Evolutionary conservation across 2,888 invertebrate genomes (phyloP).

Genomic region (Auanema sp.): DNA sequence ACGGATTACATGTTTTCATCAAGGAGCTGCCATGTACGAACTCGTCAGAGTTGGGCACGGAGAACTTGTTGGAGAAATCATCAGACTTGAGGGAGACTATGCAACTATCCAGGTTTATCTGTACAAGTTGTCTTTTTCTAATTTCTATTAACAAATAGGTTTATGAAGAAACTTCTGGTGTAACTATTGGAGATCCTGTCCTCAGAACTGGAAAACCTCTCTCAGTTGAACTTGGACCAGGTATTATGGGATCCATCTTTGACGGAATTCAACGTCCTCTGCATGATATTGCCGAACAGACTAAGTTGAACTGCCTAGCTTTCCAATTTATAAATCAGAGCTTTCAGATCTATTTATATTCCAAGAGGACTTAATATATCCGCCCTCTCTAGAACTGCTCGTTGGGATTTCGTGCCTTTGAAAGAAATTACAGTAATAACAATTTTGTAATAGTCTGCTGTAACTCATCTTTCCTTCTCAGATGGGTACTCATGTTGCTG

Average conservation of each 20-base stretch:
- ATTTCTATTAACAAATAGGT: slow-evolving; percentile 64
- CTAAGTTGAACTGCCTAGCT: slow-evolving; percentile 71
- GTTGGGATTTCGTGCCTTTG: slow-evolving; percentile 88
- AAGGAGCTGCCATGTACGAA: slow-evolving; percentile 93
- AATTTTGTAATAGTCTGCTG: slow-evolving; percentile 85
- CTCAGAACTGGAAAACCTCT: slow-evolving; percentile 95
- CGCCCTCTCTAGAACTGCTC: slow-evolving; percentile 76
- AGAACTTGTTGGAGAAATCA: slow-evolving; percentile 98
- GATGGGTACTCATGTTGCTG: slow-evolving; percentile 6
- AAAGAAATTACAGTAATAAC: slow-evolving; percentile 75
- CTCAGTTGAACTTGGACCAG: slow-evolving; percentile 96
- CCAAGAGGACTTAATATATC: slow-evolving; percentile 13
- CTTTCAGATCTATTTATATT: slow-evolving; percentile 13
- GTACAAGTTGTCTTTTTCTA: slow-evolving; percentile 6
- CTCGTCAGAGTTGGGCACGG: slow-evolving; percentile 95
- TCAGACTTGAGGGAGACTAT: slow-evolving; percentile 97
- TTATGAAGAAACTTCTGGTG: slow-evolving; percentile 73
- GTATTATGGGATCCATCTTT: slow-evolving; percentile 98
- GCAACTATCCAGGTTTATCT: slow-evolving; percentile 92
- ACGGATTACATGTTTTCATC: no score
- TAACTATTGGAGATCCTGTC: slow-evolving; percentile 99
- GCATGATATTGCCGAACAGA: slow-evolving; percentile 87
- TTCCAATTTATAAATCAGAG: no score
- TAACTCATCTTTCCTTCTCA: not conserved
- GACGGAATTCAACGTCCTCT: slow-evolving; percentile 99